A percentile compares a stretch with the other conserved stretches of the same genome.
phyloP scores from a whole-genome alignment of 2,888 invertebrate genomes.

The Lampropteryx suffumata region DNA sequence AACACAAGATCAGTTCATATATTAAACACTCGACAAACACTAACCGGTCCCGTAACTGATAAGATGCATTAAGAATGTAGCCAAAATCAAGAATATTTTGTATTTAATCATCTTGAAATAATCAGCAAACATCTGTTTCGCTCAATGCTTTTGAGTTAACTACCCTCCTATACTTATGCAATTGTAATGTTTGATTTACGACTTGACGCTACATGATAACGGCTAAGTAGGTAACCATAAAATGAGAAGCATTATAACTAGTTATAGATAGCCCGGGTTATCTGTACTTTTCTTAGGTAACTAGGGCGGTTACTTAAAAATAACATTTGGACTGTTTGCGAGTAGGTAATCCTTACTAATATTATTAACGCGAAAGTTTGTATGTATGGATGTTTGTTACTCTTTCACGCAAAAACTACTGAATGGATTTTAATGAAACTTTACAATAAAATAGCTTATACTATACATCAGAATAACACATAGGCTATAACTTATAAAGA shows the following conservation, averaged over 20 bases:
- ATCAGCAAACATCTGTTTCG: constrained; percentile 6
- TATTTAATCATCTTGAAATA: constrained; percentile 14
- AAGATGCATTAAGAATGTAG: neutral
- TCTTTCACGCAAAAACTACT: too few species aligned
- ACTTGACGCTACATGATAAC: constrained; percentile 18
- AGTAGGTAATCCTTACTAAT: too few species aligned
- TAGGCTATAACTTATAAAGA: too few species aligned
- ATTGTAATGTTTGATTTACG: constrained; percentile 34
- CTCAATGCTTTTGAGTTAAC: constrained; percentile 21
- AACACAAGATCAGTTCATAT: neutral
- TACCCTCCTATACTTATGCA: constrained; percentile 43
- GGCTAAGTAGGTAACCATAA: constrained; percentile 1
- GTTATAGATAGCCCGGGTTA: constrained; percentile 10
- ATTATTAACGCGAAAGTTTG: too few species aligned
- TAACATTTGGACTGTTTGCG: too few species aligned
- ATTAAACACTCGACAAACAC: neutral
- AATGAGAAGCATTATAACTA: too few species aligned
- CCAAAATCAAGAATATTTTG: constrained; percentile 3
- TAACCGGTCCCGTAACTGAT: constrained; percentile 13
- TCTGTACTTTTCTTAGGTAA: neutral
- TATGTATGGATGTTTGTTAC: too few species aligned
- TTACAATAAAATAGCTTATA: too few species aligned
- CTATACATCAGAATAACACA: too few species aligned
- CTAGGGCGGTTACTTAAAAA: too few species aligned
- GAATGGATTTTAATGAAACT: too few species aligned